Evolutionary conservation across 2,113 vertebrate genomes (phyloP), one percentile per base, ranked within the genome.

Genomic region (Emydura subglobosa): DNA sequence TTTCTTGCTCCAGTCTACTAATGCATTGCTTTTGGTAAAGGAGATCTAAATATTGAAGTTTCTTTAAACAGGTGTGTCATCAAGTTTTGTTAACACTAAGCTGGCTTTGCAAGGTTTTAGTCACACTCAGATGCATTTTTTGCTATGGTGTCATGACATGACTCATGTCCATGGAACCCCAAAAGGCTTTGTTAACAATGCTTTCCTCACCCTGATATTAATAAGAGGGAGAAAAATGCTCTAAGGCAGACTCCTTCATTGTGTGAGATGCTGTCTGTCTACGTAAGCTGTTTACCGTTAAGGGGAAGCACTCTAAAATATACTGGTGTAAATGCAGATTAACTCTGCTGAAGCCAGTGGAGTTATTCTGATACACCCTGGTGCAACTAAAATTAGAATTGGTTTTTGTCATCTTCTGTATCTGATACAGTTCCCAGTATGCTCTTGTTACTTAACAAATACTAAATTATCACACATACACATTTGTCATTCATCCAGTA

Each of bases 41-140:
- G 5, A 34, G 34, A 34, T 65, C 27, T 29, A 59, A 96, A 84
- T 59, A 81, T 68, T 88, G 57, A 17, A 5, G 79, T 93, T 90
- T 54, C 68, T 88, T 79, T 86, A 89, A 94, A 82, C 24, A 13
- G 16, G 10, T 51, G 21, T 29, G 44, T 84, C 57, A 85, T 90
- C 83, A 90, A 51, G 93, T 79, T 95, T 93, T 94, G 5, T 83
- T 65, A 74, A 50, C 42, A 42, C 79, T 93, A 89, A 91, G 78
- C 83, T 50, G 49, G 34, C 81, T 96, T 95, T 90, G 89, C n/a
- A 19, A 78, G 93, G 79, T 81, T 1, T 94, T 97, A 91, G 82
- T 95, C 51, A 57, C 90, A 90, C 42, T 90, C 78, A 74, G 68
- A 51, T 82, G 19, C 59, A 93, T 49, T 83, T 85, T 80, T 90